phyloP scores from a whole-genome alignment of 2,797 vertebrate genomes.

The Aldrovandia affinis region DNA sequence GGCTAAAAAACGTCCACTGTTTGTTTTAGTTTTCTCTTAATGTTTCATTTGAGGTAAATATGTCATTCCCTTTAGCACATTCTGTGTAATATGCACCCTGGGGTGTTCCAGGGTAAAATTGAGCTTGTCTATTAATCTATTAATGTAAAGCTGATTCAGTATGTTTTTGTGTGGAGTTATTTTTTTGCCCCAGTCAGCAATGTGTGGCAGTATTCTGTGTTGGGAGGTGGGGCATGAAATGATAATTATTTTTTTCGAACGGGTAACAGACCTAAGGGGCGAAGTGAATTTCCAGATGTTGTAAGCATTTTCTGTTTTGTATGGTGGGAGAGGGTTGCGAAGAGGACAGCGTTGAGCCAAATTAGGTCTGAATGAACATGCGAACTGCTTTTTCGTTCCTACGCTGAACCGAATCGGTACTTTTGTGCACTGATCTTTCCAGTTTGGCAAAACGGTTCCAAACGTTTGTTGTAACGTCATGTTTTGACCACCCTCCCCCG shows the following conservation, averaged over 20 bases:
- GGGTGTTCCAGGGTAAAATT: background rate
- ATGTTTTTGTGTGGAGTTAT: background rate
- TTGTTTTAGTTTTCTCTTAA: background rate
- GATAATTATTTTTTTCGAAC: background rate
- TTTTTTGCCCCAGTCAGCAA: constrained; percentile 19
- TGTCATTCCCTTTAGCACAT: background rate
- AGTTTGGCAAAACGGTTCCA: constrained; percentile 57
- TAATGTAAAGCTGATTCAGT: constrained; percentile 18
- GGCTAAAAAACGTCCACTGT: background rate
- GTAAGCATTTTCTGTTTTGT: background rate
- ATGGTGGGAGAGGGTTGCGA: background rate
- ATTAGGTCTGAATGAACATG: background rate
- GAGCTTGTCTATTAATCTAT: background rate
- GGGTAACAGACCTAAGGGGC: background rate
- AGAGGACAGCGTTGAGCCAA: background rate
- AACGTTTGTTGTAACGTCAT: constrained; percentile 67
- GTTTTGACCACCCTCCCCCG: constrained; percentile 64
- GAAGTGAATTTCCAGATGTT: background rate
- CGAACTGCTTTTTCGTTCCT: background rate
- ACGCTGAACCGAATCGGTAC: background rate
- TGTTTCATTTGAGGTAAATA: background rate
- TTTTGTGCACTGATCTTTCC: background rate
- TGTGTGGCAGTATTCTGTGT: background rate
- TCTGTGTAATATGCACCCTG: background rate
- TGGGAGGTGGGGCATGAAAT: constrained; percentile 4